Conservation (phyloP, 2,797 vertebrate genomes). For the Microcaecilia unicolor region DNA sequence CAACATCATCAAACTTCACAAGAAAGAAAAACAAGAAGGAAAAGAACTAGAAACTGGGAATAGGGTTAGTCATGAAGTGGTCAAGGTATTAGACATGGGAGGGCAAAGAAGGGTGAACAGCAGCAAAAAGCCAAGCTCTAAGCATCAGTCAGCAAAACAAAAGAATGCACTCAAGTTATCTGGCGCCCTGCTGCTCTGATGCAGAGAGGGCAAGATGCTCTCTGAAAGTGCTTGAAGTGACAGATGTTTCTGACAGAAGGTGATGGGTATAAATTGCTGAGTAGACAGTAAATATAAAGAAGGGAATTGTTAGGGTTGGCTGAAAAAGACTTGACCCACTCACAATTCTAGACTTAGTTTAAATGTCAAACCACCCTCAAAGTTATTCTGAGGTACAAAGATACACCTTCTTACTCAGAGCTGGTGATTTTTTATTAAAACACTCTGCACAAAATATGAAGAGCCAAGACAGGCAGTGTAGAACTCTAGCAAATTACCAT, state of each 20-base stretch:
- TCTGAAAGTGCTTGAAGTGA: background rate
- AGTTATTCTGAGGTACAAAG: no score
- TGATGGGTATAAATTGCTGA: background rate
- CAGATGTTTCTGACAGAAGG: background rate
- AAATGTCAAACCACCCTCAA: no score
- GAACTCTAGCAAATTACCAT: no score
- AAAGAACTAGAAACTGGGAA: no score
- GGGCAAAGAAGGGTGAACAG: background rate
- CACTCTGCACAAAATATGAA: no score
- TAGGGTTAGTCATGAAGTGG: background rate
- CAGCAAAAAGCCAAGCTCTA: background rate
- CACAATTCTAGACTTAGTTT: no score
- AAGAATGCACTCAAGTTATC: background rate
- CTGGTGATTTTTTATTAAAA: no score
- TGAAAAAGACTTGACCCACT: no score
- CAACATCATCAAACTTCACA: no score
- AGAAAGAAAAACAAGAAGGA: no score
- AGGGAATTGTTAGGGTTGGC: background rate
- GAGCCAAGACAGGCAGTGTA: no score
- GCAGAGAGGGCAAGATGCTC: constrained; percentile 8
- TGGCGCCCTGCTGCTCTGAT: background rate
- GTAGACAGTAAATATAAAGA: background rate
- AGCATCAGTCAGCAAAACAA: accelerated
- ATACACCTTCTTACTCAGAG: no score
- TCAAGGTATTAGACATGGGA: background rate